phyloP scores from a whole-genome alignment of 2,113 vertebrate genomes.

The Circaetus cinerascens region DNA sequence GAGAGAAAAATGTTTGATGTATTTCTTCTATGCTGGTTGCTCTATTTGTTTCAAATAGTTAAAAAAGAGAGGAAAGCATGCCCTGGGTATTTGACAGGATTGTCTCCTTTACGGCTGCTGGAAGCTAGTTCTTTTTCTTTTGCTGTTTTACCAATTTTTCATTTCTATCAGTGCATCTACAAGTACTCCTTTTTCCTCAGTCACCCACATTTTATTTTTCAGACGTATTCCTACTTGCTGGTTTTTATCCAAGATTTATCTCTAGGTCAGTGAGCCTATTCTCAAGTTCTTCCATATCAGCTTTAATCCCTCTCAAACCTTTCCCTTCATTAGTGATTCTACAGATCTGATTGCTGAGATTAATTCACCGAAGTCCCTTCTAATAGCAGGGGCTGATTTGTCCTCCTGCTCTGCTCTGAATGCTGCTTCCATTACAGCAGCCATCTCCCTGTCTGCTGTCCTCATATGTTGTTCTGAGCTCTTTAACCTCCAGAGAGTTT shows the following conservation, averaged over 20 bases:
- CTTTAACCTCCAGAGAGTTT: not conserved
- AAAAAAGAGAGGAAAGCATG: not conserved
- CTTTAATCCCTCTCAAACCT: not conserved
- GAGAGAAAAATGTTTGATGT: not conserved
- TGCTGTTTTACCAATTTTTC: not conserved
- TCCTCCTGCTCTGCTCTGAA: not conserved
- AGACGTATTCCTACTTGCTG: not conserved
- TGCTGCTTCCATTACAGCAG: not conserved
- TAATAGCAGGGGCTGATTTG: not conserved
- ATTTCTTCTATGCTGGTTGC: not conserved
- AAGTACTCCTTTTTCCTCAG: not conserved
- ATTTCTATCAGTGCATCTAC: not conserved
- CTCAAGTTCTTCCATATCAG: not conserved
- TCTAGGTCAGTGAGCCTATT: conserved; percentile 2
- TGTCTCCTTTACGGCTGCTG: not conserved
- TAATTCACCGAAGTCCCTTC: not conserved
- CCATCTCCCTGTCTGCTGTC: not conserved
- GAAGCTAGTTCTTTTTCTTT: not conserved
- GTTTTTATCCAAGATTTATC: not conserved
- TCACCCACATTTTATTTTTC: not conserved
- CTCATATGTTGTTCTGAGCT: not conserved
- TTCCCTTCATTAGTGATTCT: not conserved
- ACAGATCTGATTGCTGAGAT: not conserved
- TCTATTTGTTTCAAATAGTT: not conserved
- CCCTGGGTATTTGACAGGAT: not conserved